A percentile compares a stretch with the other conserved stretches of the same genome.
Evolutionary conservation across 2,888 invertebrate species (phyloP).

Genomic region (Volucella inflata): DNA sequence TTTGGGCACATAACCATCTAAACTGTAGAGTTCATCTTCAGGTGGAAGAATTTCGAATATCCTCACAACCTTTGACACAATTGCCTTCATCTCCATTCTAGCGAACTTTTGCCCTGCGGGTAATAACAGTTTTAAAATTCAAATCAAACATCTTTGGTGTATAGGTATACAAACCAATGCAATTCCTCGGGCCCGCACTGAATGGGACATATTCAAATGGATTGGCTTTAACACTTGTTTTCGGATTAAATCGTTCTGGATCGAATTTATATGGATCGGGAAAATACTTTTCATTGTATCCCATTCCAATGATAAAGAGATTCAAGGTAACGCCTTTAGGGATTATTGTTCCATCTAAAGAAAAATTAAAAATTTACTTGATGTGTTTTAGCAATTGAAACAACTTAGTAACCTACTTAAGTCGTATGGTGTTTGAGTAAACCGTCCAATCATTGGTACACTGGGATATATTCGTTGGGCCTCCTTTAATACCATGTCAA

Average conservation of each 20-base stretch:
- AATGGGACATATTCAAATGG: slow-evolving; percentile 86
- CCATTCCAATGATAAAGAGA: slow-evolving; percentile 79
- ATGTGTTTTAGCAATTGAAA: not conserved
- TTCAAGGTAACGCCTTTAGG: slow-evolving; percentile 79
- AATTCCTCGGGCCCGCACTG: slow-evolving; percentile 88
- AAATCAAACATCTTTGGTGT: slow-evolving; percentile 23
- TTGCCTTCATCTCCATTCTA: slow-evolving; percentile 85
- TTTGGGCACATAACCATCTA: slow-evolving; percentile 77
- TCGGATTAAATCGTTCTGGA: slow-evolving; percentile 85
- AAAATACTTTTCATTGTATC: slow-evolving; percentile 80
- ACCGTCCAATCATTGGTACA: slow-evolving; percentile 80
- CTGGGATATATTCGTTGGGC: slow-evolving; percentile 81
- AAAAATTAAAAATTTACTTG: not conserved
- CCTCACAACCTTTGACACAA: slow-evolving; percentile 85
- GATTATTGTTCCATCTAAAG: slow-evolving; percentile 80
- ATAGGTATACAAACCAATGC: slow-evolving; percentile 82
- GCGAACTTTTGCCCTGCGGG: slow-evolving; percentile 84
- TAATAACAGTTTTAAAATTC: slow-evolving; percentile 47
- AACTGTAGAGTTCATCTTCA: slow-evolving; percentile 78
- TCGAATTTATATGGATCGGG: slow-evolving; percentile 80
- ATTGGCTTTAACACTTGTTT: slow-evolving; percentile 81
- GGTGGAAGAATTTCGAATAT: slow-evolving; percentile 83
- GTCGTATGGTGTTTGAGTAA: slow-evolving; percentile 78
- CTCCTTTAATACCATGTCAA: slow-evolving; percentile 82
- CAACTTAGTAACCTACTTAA: slow-evolving; percentile 78